Conservation (phyloP, 2,888 invertebrate genomes). For the Pogonocherus hispidulus region DNA sequence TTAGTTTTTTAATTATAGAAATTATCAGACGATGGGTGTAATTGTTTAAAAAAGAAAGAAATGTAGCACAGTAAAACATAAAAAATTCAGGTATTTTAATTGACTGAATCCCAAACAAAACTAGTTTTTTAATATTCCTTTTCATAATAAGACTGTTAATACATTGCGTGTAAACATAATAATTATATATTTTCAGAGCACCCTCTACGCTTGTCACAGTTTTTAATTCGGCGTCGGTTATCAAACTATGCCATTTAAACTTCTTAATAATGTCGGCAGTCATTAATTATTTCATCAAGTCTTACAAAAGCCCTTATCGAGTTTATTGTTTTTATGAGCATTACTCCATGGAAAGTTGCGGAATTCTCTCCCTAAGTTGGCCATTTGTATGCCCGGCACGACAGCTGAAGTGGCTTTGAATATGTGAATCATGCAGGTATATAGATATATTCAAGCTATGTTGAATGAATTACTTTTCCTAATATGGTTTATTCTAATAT, state of each 20-base stretch:
- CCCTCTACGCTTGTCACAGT: too few relatives aligned
- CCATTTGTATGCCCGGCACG: constrained; percentile 14
- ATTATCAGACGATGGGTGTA: too few relatives aligned
- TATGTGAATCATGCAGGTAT: constrained; percentile 11
- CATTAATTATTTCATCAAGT: constrained; percentile 4
- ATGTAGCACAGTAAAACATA: too few relatives aligned
- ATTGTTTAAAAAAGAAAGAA: too few relatives aligned
- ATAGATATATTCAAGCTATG: not conserved
- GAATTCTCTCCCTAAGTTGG: constrained; percentile 3
- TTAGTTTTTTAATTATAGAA: too few relatives aligned
- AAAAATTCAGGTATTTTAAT: too few relatives aligned
- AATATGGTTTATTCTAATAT: not conserved
- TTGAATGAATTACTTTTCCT: constrained; percentile 11
- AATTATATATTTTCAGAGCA: not conserved
- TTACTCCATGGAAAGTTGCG: not conserved
- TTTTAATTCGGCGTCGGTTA: too few relatives aligned
- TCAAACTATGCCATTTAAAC: not conserved
- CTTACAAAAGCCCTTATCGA: not conserved
- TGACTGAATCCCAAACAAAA: too few relatives aligned
- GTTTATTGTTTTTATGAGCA: not conserved
- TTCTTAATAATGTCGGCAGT: not conserved
- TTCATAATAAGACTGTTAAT: too few relatives aligned
- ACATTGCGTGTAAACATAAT: too few relatives aligned
- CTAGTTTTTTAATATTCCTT: too few relatives aligned
- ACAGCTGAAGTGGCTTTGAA: not conserved